These are phyloP conservation scores for Anser brachyrhynchus DNA, from an alignment of 2,113 vertebrate genomes.

Conservation along the genomic window DNA sequence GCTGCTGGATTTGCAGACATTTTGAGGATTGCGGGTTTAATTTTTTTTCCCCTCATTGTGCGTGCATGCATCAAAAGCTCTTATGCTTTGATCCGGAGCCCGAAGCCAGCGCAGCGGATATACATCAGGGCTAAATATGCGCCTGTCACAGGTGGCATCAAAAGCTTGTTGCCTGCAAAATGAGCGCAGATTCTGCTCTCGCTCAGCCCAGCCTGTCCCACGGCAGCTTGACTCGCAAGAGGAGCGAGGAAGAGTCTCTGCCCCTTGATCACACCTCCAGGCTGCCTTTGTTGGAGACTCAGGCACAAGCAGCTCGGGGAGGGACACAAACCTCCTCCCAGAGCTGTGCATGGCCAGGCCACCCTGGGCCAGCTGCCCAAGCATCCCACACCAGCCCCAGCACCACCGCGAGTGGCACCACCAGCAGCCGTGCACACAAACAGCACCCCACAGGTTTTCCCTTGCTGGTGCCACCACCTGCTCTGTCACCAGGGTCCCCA, in stretches of 20 bases:
- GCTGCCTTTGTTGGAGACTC: background rate
- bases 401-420: background rate
- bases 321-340: background rate
- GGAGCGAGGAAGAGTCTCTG: background rate
- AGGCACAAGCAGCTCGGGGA: background rate
- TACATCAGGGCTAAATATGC: background rate
- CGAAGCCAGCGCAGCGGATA: background rate
- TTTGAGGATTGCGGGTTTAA: constrained; percentile 13
- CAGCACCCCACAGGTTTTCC: background rate
- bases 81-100: background rate
- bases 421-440: background rate
- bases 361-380: background rate
- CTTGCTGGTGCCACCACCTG: background rate
- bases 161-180: background rate
- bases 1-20: constrained; percentile 51
- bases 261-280: background rate
- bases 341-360: background rate
- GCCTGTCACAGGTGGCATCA: background rate
- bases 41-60: background rate
- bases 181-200: background rate
- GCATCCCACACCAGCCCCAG: background rate
- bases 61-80: background rate
- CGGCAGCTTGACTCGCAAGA: background rate
- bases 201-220: background rate
- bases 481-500: background rate